Percentiles rank a stretch among this genome's conserved stretches.
These are phyloP conservation scores for Symphodus melops DNA, from an alignment of 2,113 vertebrate genomes.

Conservation along the genomic window DNA sequence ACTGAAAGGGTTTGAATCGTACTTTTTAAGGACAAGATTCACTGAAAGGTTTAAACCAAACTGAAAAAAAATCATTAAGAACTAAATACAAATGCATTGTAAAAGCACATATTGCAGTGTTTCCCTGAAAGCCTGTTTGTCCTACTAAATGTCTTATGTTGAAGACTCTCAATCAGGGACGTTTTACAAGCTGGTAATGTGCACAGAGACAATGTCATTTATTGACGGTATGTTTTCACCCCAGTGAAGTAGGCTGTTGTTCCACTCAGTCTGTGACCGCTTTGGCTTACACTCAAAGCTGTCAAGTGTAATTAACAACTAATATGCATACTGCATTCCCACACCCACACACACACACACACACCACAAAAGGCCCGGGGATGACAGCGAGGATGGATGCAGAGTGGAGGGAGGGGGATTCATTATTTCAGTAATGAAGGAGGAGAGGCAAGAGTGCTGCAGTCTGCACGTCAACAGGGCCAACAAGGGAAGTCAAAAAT, in stretches of 20 bases:
- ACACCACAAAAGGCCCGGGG: slow-evolving; percentile 55
- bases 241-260: slow-evolving; percentile 64
- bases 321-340: slow-evolving; percentile 51
- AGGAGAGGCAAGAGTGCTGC: slow-evolving; percentile 7
- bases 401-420: background rate
- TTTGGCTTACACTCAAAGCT: slow-evolving; percentile 71
- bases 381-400: slow-evolving; percentile 7
- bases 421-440: slow-evolving; percentile 75
- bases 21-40: background rate
- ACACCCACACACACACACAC: slow-evolving; percentile 57
- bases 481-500: background rate
- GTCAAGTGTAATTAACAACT: slow-evolving; percentile 82
- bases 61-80: background rate
- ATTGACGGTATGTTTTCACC: slow-evolving; percentile 25
- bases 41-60: background rate
- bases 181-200: background rate
- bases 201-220: slow-evolving; percentile 23
- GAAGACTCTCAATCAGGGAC: background rate
- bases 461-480: slow-evolving; percentile 18
- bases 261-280: slow-evolving; percentile 53
- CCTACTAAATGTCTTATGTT: background rate
- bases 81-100: background rate
- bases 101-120: background rate
- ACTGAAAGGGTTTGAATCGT: too few species aligned
- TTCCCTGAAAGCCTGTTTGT: background rate